Conservation (phyloP, 2,113 vertebrate genomes). For the Origma solitaria region DNA sequence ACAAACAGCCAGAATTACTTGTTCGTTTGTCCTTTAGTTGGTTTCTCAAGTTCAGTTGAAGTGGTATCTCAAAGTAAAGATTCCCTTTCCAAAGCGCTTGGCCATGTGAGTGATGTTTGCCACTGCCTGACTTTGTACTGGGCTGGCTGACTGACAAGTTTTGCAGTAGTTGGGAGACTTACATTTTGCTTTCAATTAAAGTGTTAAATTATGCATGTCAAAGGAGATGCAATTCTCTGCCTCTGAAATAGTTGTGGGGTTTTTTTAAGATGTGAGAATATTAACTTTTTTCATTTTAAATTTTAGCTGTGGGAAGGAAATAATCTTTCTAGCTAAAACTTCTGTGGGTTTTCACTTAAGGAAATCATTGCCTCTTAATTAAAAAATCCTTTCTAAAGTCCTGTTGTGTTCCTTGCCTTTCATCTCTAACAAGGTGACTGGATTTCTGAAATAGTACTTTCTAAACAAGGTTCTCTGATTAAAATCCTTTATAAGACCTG, state of each 20-base stretch:
- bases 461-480: neutral
- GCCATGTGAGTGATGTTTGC: neutral
- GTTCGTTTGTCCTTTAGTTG: neutral
- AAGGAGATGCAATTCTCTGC: neutral
- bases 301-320: neutral
- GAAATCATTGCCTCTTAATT: neutral
- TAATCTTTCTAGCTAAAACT: neutral
- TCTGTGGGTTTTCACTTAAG: neutral
- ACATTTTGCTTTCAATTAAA: neutral
- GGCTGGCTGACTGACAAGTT: neutral
- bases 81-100: neutral
- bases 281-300: neutral
- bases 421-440: neutral
- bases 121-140: neutral
- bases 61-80: neutral
- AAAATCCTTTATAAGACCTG: neutral
- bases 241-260: neutral
- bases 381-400: neutral
- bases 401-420: neutral
- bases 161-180: neutral
- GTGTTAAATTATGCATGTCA: neutral
- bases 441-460: neutral
- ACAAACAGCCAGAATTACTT: neutral
- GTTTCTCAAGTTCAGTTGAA: neutral
- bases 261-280: neutral